These are phyloP conservation scores for Patagioenas fasciata DNA, from an alignment of 2,113 vertebrate species.

Conservation along the genomic window DNA sequence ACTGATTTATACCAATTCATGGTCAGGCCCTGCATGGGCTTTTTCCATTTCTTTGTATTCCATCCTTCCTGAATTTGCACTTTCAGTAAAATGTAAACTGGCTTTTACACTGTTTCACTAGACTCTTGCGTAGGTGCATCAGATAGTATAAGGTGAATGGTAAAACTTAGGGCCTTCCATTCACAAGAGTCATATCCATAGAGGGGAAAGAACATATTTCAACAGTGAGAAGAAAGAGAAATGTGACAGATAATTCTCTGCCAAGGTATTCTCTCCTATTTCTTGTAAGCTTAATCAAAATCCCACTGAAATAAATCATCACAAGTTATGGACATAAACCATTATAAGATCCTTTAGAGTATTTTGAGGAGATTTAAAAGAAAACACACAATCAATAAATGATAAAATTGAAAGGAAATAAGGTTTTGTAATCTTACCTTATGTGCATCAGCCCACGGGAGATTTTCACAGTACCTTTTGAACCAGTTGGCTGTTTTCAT, in stretches of 20 bases:
- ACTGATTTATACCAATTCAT: background rate
- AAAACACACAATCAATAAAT: background rate
- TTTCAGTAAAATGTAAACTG: background rate
- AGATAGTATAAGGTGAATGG: background rate
- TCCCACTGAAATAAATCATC: background rate
- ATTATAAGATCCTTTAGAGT: background rate
- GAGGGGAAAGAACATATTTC: background rate
- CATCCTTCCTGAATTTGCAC: background rate
- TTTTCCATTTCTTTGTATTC: background rate
- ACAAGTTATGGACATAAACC: background rate
- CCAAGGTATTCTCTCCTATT: background rate
- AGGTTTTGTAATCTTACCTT: background rate
- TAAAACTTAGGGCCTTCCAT: background rate
- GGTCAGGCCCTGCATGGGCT: background rate
- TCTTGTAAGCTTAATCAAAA: slow-evolving; percentile 8
- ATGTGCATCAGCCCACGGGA: background rate
- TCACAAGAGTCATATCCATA: background rate
- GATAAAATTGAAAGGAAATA: background rate
- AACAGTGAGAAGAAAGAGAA: background rate
- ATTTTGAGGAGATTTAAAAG: background rate
- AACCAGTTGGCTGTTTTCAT: background rate
- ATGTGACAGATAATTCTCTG: background rate
- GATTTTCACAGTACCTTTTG: background rate
- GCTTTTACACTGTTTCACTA: background rate
- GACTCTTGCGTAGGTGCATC: background rate